Conservation (phyloP, 2,797 vertebrate species). For the Sciurus vulgaris region DNA sequence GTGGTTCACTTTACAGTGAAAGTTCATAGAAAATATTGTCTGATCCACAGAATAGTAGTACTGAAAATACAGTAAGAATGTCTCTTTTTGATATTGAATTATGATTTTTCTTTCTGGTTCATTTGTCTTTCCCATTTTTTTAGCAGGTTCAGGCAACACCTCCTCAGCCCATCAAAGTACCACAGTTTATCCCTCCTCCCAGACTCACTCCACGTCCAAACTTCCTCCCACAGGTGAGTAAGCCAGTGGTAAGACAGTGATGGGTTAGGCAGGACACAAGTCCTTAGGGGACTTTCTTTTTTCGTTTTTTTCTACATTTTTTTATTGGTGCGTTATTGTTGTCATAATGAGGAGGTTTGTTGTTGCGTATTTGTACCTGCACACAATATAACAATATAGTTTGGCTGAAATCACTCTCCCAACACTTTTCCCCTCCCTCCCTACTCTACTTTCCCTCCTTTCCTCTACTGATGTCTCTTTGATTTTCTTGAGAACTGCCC, state of each 20-base stretch:
- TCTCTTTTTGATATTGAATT: conserved; percentile 65
- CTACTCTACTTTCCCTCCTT: no score
- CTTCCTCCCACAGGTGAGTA: conserved; percentile 98
- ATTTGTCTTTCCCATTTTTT: conserved; percentile 84
- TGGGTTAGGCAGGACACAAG: not conserved
- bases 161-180: conserved; percentile 99
- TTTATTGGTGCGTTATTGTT: no score
- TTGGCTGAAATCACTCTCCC: no score
- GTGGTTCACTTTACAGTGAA: conserved; percentile 10
- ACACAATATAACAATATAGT: no score
- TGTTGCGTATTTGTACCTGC: no score
- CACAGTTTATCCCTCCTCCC: conserved; percentile 99
- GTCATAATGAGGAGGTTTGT: no score
- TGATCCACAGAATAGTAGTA: not conserved
- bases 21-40: conserved; percentile 3
- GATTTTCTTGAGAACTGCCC: no score
- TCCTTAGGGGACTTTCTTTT: not conserved
- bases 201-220: conserved; percentile 98
- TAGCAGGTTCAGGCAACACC: conserved; percentile 97
- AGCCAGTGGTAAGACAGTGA: not conserved
- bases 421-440: no score
- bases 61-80: conserved; percentile 26
- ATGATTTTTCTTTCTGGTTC: conserved; percentile 56
- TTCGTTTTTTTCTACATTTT: no score
- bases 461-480: no score